Evolutionary conservation across 2,888 invertebrate genomes (phyloP).

Genomic region (Strigamia maritima): DNA sequence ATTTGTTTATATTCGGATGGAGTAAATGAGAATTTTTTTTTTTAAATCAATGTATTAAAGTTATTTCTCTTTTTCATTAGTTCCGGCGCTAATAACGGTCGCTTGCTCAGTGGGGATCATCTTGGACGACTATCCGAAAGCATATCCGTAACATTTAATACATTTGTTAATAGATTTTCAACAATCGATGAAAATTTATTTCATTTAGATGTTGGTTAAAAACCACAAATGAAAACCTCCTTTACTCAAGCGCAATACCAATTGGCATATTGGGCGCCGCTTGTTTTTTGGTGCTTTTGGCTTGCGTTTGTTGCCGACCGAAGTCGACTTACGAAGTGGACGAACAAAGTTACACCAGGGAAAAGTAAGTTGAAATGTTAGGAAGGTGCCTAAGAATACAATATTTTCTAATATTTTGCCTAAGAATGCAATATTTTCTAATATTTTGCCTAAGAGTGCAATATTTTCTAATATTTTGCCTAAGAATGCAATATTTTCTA

Average conservation of each 20-base stretch:
- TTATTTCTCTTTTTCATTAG: neutral
- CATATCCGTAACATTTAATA: neutral
- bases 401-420: neutral
- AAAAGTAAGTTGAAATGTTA: no score
- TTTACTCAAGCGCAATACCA: neutral
- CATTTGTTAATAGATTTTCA: neutral
- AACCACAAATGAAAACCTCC: neutral
- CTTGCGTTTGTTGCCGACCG: conserved; percentile 2
- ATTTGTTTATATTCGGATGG: conserved; percentile 2
- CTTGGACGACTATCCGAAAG: neutral
- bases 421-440: no score
- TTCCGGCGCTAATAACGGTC: neutral
- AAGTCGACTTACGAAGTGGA: conserved; percentile 26
- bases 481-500: no score
- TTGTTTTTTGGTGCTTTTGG: neutral
- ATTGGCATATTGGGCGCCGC: neutral
- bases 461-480: no score
- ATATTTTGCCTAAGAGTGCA: no score
- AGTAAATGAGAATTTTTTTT: neutral
- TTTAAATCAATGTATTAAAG: neutral
- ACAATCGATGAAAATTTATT: neutral
- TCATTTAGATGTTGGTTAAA: conserved; percentile 17
- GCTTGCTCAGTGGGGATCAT: neutral
- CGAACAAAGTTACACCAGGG: conserved; percentile 15
- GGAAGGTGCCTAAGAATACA: neutral